These are phyloP conservation scores for Morpho achilles DNA, from an alignment of 2,888 invertebrate species.

Conservation along the genomic window DNA sequence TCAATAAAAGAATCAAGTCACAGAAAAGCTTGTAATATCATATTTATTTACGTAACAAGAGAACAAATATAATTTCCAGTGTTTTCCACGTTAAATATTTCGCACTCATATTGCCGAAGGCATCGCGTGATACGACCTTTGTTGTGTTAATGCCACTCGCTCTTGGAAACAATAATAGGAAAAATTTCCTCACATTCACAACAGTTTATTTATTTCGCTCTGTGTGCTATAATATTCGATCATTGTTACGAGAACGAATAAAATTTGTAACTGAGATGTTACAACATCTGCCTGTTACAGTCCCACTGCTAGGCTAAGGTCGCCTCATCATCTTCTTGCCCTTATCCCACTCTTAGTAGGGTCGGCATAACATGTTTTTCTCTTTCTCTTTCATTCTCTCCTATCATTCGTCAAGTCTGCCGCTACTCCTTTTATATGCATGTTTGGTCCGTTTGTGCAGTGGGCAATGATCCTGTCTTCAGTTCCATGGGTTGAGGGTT, in stretches of 20 bases:
- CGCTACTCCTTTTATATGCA: too few relatives aligned
- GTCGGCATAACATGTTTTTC: too few relatives aligned
- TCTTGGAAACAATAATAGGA: constrained; percentile 13
- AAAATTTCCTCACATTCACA: constrained; percentile 1
- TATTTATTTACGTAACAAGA: neutral
- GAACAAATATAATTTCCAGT: constrained; percentile 5
- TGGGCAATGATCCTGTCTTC: too few relatives aligned
- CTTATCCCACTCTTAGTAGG: too few relatives aligned
- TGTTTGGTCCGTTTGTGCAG: too few relatives aligned
- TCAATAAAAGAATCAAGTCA: too few relatives aligned
- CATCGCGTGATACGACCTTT: constrained; percentile 26
- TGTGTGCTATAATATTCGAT: neutral
- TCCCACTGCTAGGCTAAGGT: too few relatives aligned
- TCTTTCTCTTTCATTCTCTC: too few relatives aligned
- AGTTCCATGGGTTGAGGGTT: too few relatives aligned
- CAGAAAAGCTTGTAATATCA: neutral
- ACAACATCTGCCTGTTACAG: too few relatives aligned
- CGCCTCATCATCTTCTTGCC: too few relatives aligned
- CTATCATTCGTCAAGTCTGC: too few relatives aligned
- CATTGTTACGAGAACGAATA: neutral
- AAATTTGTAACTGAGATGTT: neutral
- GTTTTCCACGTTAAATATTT: constrained; percentile 9
- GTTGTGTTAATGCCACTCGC: constrained; percentile 25
- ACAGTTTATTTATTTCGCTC: constrained; percentile 9
- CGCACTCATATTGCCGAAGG: constrained; percentile 7